These are phyloP conservation scores for Hiodon tergisus DNA, from an alignment of 2,113 vertebrate genomes.

Conservation along the genomic window DNA sequence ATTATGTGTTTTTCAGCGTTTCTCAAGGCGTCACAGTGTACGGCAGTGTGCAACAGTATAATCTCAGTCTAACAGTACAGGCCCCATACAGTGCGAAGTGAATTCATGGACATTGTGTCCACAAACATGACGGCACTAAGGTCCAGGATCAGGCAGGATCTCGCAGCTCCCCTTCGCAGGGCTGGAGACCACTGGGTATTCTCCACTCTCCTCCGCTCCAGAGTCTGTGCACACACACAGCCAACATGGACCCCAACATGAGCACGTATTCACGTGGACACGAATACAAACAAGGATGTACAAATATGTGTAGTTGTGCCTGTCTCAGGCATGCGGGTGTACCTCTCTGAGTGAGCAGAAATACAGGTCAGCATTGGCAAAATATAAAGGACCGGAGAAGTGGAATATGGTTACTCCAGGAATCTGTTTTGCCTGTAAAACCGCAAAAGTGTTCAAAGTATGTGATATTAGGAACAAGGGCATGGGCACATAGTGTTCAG, in stretches of 20 bases:
- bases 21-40: not conserved
- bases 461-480: not conserved
- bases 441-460: not conserved
- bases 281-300: constrained; percentile 4
- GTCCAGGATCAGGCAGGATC: constrained; percentile 69
- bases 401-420: constrained; percentile 75
- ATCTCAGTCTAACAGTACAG: not conserved
- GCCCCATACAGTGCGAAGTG: constrained; percentile 67
- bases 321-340: not conserved
- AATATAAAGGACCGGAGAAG: constrained; percentile 73
- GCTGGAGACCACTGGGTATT: constrained; percentile 22
- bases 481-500: not conserved
- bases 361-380: constrained; percentile 75
- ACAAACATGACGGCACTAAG: constrained; percentile 67
- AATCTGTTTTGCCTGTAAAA: constrained; percentile 65
- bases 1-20: not conserved
- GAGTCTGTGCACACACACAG: constrained; percentile 20
- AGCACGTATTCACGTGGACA: not conserved
- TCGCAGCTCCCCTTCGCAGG: constrained; percentile 47
- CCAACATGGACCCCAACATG: not conserved
- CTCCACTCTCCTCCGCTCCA: constrained; percentile 20
- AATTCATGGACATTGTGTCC: constrained; percentile 70
- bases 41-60: not conserved
- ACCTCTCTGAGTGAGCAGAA: constrained; percentile 64
- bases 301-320: not conserved